Percentiles rank a stretch among this genome's conserved stretches.
These are phyloP conservation scores for Macquaria australasica DNA, from an alignment of 2,113 vertebrate genomes.

Conservation along the genomic window DNA sequence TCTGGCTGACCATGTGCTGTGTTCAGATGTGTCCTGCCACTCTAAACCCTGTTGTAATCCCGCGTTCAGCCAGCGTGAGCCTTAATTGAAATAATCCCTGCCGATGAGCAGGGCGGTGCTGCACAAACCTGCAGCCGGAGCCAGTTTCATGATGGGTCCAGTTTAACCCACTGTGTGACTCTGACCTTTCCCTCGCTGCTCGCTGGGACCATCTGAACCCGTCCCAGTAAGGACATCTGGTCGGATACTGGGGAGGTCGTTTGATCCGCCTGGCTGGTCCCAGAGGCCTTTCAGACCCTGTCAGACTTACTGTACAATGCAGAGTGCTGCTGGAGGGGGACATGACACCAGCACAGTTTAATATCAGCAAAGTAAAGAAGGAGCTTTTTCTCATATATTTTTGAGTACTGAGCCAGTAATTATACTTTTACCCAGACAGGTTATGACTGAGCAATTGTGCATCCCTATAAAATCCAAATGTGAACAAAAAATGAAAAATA, in stretches of 20 bases:
- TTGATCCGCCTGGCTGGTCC: constrained; percentile 76
- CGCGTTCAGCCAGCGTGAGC: constrained; percentile 76
- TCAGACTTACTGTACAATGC: constrained; percentile 46
- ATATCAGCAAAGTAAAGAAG: not conserved
- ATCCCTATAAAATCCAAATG: too few species aligned
- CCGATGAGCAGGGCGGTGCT: constrained; percentile 51
- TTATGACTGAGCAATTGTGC: not conserved
- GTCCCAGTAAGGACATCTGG: constrained; percentile 84
- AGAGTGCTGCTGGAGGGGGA: constrained; percentile 47
- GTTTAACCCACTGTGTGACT: constrained; percentile 87
- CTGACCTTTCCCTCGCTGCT: constrained; percentile 85
- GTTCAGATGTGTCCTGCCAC: constrained; percentile 73
- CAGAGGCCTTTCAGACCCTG: constrained; percentile 66
- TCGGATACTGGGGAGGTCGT: constrained; percentile 74
- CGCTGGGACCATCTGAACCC: constrained; percentile 84
- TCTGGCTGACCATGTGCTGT: constrained; percentile 65
- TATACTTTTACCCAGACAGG: not conserved
- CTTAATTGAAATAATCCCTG: constrained; percentile 81
- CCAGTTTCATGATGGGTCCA: constrained; percentile 84
- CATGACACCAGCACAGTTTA: constrained; percentile 34
- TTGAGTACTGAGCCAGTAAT: not conserved
- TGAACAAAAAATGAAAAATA: not conserved
- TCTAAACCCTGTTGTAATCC: constrained; percentile 79
- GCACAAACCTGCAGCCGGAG: constrained; percentile 62
- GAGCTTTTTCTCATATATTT: not conserved